Base-by-base conservation (phyloP, 2,797 vertebrate species). In the Lepidocolaptes lacrymiger region DNA sequence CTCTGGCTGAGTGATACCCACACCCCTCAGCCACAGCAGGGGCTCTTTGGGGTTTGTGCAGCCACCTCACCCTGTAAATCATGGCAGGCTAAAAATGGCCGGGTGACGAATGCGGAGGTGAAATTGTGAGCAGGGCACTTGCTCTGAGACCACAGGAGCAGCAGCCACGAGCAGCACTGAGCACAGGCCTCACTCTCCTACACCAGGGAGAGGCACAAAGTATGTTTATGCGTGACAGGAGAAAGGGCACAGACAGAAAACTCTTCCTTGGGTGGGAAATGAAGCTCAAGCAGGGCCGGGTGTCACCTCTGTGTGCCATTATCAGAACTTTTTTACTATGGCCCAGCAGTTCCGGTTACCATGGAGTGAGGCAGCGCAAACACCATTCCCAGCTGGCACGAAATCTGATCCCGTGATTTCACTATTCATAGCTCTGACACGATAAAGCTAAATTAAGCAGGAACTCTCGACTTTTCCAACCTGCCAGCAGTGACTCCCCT, bases 391-490 rank as follows among this genome's bases (percentile, higher is more conserved):
- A 90, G 95, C 92, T 96, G 96, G 82, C 83, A 51, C 32, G 91
- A 94, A 95, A 96, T 5, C 37, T 76, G 85, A 96, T 82, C 92
- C 91, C 67, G 24, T 76, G 89, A 34, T 69, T 68, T 69, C 22
- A 88, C 95, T 96, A 94, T 96, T 96, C 95, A 94, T 95, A 96
- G 93, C 92, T 32, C 69, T 81, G 94, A 93, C 92, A 91, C 2
- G 34, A 89, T 26, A 54, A 89, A 69, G 76, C 83, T 93, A 96
- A 96, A 96, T 93, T 84, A 93, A 95, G 95, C 89, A 92, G 64
- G 68, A 91, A 52, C 79, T 73, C 85, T 85, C 81, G 51, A 66
- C 92, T 95, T 76, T 77, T 74, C 79, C 66, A 24, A 30, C 20
- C 84, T 75, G 49, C 36, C 2, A 59, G 77, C 80, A 79, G 86